phyloP scores from a whole-genome alignment of 2,113 vertebrate genomes.

The Tragelaphus imberbis region DNA sequence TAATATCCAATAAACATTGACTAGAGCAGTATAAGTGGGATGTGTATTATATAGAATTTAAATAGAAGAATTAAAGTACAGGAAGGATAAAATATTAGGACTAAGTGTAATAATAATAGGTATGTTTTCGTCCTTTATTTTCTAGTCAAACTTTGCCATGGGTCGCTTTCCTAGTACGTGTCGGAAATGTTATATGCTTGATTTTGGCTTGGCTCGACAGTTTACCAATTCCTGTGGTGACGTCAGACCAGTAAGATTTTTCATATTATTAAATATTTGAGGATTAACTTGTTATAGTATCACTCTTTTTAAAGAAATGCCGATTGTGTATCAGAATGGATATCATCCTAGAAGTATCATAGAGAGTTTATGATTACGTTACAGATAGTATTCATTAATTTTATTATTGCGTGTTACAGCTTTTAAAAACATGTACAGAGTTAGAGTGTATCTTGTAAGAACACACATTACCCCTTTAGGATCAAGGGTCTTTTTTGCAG shows the following conservation, averaged over 20 bases:
- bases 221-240: constrained; percentile 99
- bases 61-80: constrained; percentile 19
- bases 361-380: background rate
- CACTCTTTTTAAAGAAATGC: constrained; percentile 30
- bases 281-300: constrained; percentile 37
- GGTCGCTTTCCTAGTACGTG: constrained; percentile 97
- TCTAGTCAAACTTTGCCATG: constrained; percentile 98
- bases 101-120: background rate
- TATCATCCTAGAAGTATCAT: background rate
- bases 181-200: constrained; percentile 98
- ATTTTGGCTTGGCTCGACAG: constrained; percentile 98
- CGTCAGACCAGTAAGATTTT: constrained; percentile 94
- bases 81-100: background rate
- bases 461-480: background rate
- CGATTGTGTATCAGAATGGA: background rate
- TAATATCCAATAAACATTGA: constrained; percentile 1
- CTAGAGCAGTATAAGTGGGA: constrained; percentile 1
- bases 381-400: background rate
- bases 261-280: constrained; percentile 40
- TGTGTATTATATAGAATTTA: background rate
- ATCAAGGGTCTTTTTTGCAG: background rate
- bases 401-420: background rate
- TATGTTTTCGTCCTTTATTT: constrained; percentile 64
- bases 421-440: background rate
- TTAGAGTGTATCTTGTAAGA: background rate